Evolutionary conservation across 2,888 invertebrate genomes (phyloP), one percentile per base, ranked within the genome.

Genomic region (Pocota personata): DNA sequence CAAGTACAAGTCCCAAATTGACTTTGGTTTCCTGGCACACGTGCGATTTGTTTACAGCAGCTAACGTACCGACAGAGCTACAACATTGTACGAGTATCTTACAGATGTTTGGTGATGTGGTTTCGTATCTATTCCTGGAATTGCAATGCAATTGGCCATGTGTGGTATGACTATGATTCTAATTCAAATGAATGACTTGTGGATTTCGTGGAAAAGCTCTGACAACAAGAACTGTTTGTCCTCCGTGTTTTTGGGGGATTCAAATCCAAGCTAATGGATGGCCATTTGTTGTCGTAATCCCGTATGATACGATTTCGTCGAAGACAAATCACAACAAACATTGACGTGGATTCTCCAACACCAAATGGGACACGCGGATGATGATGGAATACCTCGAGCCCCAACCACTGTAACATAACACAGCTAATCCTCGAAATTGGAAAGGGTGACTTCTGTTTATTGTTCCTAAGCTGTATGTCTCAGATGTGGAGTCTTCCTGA

Each of bases 281-380:
- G 69, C 73, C 69, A 84, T 84, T 84, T 84, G 64, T 80, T 84
- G 64, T 84, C 75, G 48, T 80, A 84, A 84, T 84, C 80, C 75
- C 43, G 64, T 64, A 57, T 69, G 84, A 80, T 80, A 80, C 58
- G 52, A 69, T 64, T 84, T 60, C 64, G 55, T 60, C 64, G 55
- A 50, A 58, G 75, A 84, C 75, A 83, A 83, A 84, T 84, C 84
- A 84, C 80, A 84, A 84, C 80, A 84, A 84, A 84, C 62, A 79
- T 75, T 75, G 71, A 72, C 72, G 52, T 79, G 64, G 43, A 66
- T 66, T 50, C 64, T 14, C 50, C 12, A 37, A 40, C 14, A 48
- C 30, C 69, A 78, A 78, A 60, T 77, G 77, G 50, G 67, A 69
- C 77, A 71, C 40, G 37, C 12, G 35, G 40, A 73, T 64, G 79